A percentile compares a stretch with the other conserved stretches of the same genome.
Conservation (phyloP, 2,797 vertebrate genomes). For the Pangasius macronema region DNA sequence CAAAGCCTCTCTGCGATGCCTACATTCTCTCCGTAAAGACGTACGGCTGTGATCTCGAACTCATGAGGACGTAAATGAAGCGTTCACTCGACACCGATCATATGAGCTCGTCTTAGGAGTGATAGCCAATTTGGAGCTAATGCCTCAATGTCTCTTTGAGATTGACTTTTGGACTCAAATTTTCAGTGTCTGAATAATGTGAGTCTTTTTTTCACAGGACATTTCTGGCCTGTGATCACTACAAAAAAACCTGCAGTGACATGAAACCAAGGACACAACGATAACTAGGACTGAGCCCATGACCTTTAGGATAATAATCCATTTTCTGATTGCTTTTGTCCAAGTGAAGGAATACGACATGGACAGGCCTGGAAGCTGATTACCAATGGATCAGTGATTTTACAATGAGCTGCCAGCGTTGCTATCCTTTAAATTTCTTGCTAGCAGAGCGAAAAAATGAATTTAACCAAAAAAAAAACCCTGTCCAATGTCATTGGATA, state of each 20-base stretch:
- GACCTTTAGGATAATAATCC: not conserved
- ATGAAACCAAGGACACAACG: not conserved
- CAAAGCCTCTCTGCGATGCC: not conserved
- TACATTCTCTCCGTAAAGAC: conserved; percentile 13
- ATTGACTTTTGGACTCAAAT: conserved; percentile 9
- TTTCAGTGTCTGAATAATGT: not conserved
- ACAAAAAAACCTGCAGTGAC: not conserved
- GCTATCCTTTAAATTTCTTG: not conserved
- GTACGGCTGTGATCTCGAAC: not conserved
- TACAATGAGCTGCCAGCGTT: not conserved
- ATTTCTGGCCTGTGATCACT: not conserved
- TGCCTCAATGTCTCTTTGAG: conserved; percentile 6
- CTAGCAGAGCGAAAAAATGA: not conserved
- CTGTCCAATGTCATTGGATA: not conserved
- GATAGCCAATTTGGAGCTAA: conserved; percentile 24
- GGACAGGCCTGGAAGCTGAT: not conserved
- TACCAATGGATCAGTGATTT: not conserved
- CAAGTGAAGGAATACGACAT: not conserved
- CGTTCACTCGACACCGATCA: conserved; percentile 9
- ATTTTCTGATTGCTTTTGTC: not conserved
- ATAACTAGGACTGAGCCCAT: not conserved
- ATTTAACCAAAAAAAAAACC: not conserved
- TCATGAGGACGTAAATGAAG: conserved; percentile 33
- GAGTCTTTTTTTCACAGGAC: not conserved
- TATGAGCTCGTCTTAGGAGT: conserved; percentile 24